phyloP scores from a whole-genome alignment of 2,797 vertebrate species.

The Silurus aristotelis region DNA sequence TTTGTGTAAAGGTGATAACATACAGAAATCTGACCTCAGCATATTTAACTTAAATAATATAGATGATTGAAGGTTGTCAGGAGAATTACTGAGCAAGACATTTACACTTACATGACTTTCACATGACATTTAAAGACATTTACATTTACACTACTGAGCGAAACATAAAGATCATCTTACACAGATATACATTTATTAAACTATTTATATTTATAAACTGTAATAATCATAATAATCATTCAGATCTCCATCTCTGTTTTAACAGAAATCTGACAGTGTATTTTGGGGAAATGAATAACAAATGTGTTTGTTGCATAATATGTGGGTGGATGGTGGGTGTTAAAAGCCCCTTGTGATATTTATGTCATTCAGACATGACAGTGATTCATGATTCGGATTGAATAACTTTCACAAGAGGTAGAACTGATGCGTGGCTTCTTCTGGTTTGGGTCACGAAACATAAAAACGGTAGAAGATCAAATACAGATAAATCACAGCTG shows the following conservation, averaged over 20 bases:
- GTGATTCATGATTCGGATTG: neutral
- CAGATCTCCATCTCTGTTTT: slow-evolving; percentile 54
- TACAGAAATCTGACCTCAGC: neutral
- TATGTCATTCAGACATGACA: neutral
- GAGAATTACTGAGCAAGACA: neutral
- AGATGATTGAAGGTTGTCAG: neutral
- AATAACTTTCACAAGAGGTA: neutral
- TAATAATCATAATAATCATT: slow-evolving; percentile 19
- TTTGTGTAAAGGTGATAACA: neutral
- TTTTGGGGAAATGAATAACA: slow-evolving; percentile 34
- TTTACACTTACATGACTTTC: too few species aligned
- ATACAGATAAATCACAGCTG: neutral
- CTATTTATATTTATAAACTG: too few species aligned
- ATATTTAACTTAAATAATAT: neutral
- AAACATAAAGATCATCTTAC: neutral
- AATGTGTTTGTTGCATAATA: slow-evolving; percentile 26
- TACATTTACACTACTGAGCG: neutral
- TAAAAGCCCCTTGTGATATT: neutral
- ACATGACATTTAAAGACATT: too few species aligned
- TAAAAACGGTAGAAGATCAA: neutral
- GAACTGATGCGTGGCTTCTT: neutral
- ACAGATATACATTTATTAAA: too few species aligned
- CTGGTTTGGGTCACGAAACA: too few species aligned
- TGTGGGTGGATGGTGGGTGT: neutral
- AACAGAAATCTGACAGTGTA: slow-evolving; percentile 52